phyloP scores from a whole-genome alignment of 2,797 vertebrate genomes.

The Characodon lateralis region DNA sequence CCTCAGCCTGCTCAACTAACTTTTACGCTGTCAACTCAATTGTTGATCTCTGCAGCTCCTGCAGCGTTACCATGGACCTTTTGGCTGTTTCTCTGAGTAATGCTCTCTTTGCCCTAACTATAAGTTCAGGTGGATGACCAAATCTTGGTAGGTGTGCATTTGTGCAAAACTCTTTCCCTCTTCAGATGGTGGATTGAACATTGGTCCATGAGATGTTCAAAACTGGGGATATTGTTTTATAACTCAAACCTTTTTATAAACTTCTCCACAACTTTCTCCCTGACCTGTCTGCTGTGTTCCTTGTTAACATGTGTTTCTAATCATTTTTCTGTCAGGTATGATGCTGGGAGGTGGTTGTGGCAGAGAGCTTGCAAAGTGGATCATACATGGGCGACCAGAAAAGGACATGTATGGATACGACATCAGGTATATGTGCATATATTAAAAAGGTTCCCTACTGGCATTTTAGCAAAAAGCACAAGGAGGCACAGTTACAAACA shows the following conservation, averaged over 20 bases:
- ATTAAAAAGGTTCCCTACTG: not conserved
- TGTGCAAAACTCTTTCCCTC: not conserved
- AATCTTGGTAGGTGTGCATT: too few relatives aligned
- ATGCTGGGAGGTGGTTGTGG: conserved; percentile 98
- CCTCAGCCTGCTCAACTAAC: not conserved
- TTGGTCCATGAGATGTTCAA: not conserved
- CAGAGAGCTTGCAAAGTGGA: conserved; percentile 94
- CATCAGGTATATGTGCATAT: conserved; percentile 83
- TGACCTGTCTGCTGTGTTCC: not conserved
- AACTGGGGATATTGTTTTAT: not conserved
- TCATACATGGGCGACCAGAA: conserved; percentile 90
- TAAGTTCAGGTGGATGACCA: too few relatives aligned
- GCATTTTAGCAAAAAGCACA: conserved; percentile 22
- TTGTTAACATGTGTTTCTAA: not conserved
- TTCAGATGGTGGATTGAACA: not conserved
- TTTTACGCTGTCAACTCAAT: not conserved
- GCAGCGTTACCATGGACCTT: too few relatives aligned
- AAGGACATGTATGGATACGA: conserved; percentile 98
- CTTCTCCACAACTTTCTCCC: not conserved
- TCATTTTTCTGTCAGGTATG: conserved; percentile 85
- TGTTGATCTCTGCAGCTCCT: not conserved
- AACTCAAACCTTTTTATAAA: not conserved
- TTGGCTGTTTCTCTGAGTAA: too few relatives aligned
- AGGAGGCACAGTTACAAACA: not conserved
- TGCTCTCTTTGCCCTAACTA: too few relatives aligned